Conservation (phyloP, 2,113 vertebrate genomes). For the Gopherus evgoodei region DNA sequence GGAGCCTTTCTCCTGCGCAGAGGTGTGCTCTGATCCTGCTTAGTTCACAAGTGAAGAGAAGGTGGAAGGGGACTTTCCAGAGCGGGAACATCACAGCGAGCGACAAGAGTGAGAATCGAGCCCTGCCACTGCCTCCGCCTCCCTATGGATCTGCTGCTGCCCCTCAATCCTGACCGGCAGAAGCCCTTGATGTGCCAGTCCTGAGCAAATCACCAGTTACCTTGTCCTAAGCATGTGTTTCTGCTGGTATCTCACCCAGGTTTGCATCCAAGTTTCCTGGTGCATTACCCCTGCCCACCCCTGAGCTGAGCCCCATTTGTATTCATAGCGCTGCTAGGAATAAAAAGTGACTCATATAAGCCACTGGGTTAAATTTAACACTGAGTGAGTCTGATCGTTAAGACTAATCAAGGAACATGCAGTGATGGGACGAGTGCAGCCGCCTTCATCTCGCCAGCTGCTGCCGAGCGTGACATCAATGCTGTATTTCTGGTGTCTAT, state of each 20-base stretch:
- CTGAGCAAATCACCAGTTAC: background rate
- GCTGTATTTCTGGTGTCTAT: background rate
- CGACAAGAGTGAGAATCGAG: background rate
- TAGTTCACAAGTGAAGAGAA: background rate
- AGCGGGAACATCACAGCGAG: background rate
- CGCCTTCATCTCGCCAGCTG: background rate
- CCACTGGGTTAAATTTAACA: background rate
- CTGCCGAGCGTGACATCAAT: background rate
- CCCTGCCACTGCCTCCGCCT: background rate
- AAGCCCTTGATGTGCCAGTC: background rate
- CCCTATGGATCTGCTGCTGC: background rate
- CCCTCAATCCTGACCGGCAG: background rate
- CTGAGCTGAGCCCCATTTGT: background rate
- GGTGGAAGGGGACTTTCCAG: background rate
- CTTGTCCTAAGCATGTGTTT: background rate
- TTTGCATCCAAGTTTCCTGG: background rate
- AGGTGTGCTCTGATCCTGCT: background rate
- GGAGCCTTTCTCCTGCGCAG: background rate
- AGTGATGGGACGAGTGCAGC: background rate
- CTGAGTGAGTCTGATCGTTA: background rate
- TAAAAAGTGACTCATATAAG: background rate
- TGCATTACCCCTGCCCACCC: background rate
- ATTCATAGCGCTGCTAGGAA: background rate
- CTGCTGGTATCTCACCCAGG: background rate
- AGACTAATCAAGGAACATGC: background rate